These are phyloP conservation scores for Triops longicaudatus DNA, from an alignment of 1,140 invertebrate genomes.

Conservation along the genomic window DNA sequence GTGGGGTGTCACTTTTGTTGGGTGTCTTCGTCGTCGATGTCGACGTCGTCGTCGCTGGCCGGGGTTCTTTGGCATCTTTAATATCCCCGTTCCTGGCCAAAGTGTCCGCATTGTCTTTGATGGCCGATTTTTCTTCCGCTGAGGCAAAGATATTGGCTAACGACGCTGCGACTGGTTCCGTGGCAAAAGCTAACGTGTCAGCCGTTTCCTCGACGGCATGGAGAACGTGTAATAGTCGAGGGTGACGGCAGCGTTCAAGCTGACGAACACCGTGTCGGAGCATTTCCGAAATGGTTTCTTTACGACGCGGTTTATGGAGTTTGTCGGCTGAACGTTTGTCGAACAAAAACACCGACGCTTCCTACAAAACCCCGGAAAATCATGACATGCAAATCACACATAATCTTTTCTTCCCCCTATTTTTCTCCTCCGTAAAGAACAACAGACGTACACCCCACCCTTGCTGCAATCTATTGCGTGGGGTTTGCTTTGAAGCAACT, in stretches of 20 bases:
- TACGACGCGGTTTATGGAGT: constrained; percentile 83
- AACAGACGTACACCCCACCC: not conserved
- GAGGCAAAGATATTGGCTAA: constrained; percentile 77
- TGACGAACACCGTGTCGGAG: constrained; percentile 70
- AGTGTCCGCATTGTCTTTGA: constrained; percentile 32
- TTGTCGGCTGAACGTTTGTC: constrained; percentile 90
- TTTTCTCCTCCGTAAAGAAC: not conserved
- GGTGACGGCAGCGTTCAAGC: constrained; percentile 76
- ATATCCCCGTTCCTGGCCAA: constrained; percentile 4
- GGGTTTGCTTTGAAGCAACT: no score
- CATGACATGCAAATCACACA: not conserved
- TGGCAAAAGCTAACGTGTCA: constrained; percentile 83
- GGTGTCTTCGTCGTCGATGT: constrained; percentile 30
- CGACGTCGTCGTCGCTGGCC: constrained; percentile 30
- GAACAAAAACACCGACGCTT: constrained; percentile 90
- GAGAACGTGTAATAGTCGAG: constrained; percentile 67
- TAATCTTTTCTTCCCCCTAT: not conserved
- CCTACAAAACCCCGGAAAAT: constrained; percentile 56
- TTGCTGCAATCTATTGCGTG: not conserved
- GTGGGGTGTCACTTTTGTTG: constrained; percentile 35
- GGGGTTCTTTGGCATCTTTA: constrained; percentile 19
- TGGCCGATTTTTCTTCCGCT: constrained; percentile 45
- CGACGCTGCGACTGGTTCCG: constrained; percentile 78
- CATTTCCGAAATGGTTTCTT: constrained; percentile 84
- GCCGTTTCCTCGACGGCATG: constrained; percentile 68